Conservation (phyloP, 2,113 vertebrate genomes). For the Colistium nudipinnis region DNA sequence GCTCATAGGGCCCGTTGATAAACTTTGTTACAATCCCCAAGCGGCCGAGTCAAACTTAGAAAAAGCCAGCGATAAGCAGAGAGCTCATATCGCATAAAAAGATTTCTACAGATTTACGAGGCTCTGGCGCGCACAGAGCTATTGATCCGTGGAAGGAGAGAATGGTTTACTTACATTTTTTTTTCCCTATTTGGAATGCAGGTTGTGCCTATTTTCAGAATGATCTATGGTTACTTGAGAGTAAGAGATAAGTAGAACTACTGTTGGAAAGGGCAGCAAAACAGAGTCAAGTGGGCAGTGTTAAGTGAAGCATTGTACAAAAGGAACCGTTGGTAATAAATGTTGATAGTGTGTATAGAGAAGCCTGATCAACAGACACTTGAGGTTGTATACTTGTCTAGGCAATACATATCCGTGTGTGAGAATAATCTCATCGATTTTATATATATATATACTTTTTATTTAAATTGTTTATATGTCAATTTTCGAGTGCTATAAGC, state of each 20-base stretch:
- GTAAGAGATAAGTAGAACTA: background rate
- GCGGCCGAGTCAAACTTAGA: conserved; percentile 11
- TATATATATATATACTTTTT: too few relatives aligned
- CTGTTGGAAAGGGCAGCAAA: background rate
- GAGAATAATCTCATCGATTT: too few relatives aligned
- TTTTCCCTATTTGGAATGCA: background rate
- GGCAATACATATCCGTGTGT: too few relatives aligned
- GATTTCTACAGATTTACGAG: conserved; percentile 62
- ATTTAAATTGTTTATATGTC: too few relatives aligned
- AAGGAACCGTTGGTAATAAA: too few relatives aligned
- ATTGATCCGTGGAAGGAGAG: conserved; percentile 45
- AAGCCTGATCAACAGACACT: too few relatives aligned
- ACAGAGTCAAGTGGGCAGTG: background rate
- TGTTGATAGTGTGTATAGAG: too few relatives aligned
- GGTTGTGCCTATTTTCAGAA: conserved; percentile 7
- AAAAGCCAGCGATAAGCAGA: conserved; percentile 53
- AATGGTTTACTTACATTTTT: conserved; percentile 4
- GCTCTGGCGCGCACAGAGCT: conserved; percentile 22
- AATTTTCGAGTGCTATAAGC: too few relatives aligned
- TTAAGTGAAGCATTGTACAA: too few relatives aligned
- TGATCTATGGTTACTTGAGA: conserved; percentile 1
- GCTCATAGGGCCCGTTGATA: background rate
- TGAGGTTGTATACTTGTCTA: too few relatives aligned
- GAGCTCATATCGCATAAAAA: conserved; percentile 51
- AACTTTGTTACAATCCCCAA: conserved; percentile 25